Percentiles rank a stretch among this genome's conserved stretches.
phyloP scores from a whole-genome alignment of 2,797 vertebrate genomes.

The Melanotaenia nigrans region DNA sequence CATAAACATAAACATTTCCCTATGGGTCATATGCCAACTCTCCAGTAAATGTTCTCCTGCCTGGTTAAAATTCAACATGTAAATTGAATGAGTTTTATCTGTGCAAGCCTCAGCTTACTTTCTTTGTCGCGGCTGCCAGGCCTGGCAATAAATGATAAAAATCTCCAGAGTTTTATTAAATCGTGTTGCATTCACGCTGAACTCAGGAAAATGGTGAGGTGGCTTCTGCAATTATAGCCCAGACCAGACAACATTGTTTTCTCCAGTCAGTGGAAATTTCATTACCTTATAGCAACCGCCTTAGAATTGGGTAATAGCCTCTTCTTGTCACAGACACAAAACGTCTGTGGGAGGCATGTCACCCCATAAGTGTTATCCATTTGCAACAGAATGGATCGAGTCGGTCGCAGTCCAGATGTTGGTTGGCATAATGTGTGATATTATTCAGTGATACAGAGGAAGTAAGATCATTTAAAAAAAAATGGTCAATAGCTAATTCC shows the following conservation, averaged over 20 bases:
- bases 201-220: conserved; percentile 70
- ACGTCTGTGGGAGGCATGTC: conserved; percentile 68
- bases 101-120: conserved; percentile 57
- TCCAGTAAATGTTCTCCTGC: conserved; percentile 56
- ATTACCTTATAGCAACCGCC: conserved; percentile 80
- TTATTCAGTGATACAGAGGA: conserved; percentile 64
- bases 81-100: conserved; percentile 80
- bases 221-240: conserved; percentile 78
- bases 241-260: conserved; percentile 82
- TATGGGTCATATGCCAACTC: conserved; percentile 43
- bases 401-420: conserved; percentile 55
- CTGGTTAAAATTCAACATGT: conserved; percentile 79
- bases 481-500: conserved; percentile 66
- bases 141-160: conserved; percentile 80
- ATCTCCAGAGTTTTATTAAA: conserved; percentile 84
- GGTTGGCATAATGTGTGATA: conserved; percentile 65
- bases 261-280: conserved; percentile 84
- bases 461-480: conserved; percentile 50
- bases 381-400: conserved; percentile 71
- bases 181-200: conserved; percentile 74
- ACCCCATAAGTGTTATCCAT: conserved; percentile 73
- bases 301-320: conserved; percentile 82
- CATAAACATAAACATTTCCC: conserved; percentile 53
- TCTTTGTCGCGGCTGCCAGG: conserved; percentile 65
- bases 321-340: conserved; percentile 77